Conservation (phyloP, 2,888 invertebrate species). For the Stenotaenia linearis region DNA sequence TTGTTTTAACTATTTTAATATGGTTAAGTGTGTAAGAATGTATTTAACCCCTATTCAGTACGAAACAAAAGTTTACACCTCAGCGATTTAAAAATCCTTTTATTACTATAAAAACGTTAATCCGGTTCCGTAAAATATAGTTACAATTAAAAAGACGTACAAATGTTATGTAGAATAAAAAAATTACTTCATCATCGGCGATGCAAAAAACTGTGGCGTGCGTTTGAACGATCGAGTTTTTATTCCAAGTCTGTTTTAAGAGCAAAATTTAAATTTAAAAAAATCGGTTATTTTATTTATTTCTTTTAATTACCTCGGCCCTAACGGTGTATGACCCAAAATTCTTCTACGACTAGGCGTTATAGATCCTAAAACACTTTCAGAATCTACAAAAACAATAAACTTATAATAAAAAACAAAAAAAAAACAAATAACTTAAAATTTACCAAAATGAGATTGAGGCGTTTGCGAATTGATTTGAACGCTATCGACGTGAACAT, state of each 20-base stretch:
- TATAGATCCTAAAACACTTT: neutral
- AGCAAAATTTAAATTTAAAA: neutral
- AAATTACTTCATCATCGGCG: neutral
- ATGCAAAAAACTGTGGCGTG: neutral
- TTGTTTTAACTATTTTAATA: no score
- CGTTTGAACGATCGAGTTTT: neutral
- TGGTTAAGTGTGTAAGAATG: no score
- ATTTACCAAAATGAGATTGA: neutral
- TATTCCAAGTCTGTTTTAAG: no score
- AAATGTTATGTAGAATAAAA: neutral
- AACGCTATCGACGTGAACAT: constrained; percentile 39
- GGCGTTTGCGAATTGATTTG: neutral
- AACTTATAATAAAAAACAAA: neutral
- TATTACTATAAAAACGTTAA: no score
- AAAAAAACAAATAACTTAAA: neutral
- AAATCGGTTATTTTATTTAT: neutral
- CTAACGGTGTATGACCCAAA: neutral
- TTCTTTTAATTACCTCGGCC: neutral
- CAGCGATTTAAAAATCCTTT: no score
- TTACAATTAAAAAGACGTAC: neutral
- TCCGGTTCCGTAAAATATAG: no score
- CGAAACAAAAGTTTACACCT: no score
- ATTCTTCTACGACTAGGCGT: neutral
- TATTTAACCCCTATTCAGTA: no score
- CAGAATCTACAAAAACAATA: neutral